Percentiles rank a stretch among this genome's conserved stretches.
These are phyloP conservation scores for Nephotettix cincticeps DNA, from an alignment of 1,140 invertebrate species.

Conservation along the genomic window DNA sequence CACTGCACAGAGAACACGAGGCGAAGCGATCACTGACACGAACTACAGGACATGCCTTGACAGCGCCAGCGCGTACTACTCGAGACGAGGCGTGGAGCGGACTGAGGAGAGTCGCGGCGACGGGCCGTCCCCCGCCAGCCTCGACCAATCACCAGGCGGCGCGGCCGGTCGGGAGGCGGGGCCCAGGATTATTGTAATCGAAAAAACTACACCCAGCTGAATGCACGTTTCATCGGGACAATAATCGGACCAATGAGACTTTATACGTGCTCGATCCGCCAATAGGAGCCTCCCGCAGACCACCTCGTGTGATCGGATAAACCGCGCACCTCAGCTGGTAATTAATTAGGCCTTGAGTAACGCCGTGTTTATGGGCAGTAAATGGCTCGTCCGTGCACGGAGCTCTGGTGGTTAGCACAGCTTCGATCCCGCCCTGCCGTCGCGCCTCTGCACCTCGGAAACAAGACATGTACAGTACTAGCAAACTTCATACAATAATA, in stretches of 20 bases:
- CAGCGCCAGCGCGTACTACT: neutral
- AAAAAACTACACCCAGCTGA: slow-evolving; percentile 2
- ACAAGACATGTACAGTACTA: too few relatives aligned
- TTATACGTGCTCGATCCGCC: slow-evolving; percentile 19
- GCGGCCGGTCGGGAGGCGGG: neutral
- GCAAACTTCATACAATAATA: too few relatives aligned
- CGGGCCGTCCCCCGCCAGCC: neutral
- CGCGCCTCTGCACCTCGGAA: too few relatives aligned
- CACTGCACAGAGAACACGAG: neutral
- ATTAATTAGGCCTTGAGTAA: too few relatives aligned
- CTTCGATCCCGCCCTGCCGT: too few relatives aligned
- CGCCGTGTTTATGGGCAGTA: too few relatives aligned
- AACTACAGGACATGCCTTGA: neutral
- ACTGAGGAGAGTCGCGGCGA: neutral
- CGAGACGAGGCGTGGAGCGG: neutral
- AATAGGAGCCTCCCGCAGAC: neutral
- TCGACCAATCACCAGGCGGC: neutral
- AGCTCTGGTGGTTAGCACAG: too few relatives aligned
- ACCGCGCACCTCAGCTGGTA: too few relatives aligned
- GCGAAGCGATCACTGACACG: neutral
- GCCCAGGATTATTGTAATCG: slow-evolving; percentile 16
- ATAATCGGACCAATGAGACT: slow-evolving; percentile 23
- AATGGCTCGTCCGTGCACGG: too few relatives aligned
- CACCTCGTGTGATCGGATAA: neutral
- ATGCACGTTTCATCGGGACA: slow-evolving; percentile 13